Conservation (phyloP, 2,888 invertebrate genomes). For the Drosophila gaucha region DNA sequence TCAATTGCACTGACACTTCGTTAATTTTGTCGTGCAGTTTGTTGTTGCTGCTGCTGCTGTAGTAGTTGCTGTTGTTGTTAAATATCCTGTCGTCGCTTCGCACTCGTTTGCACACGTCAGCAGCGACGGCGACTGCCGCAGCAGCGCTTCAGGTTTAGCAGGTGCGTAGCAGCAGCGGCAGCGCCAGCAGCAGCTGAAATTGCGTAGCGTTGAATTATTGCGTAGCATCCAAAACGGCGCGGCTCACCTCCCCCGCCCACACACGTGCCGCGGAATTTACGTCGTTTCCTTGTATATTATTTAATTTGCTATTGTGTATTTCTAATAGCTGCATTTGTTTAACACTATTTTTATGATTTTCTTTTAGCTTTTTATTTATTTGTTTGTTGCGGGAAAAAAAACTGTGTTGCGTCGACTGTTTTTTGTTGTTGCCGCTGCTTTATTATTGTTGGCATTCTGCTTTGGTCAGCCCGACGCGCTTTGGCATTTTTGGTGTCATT, state of each 20-base stretch:
- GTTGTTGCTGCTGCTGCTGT: conserved; percentile 31
- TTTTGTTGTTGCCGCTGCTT: conserved; percentile 63
- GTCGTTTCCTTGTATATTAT: conserved; percentile 17
- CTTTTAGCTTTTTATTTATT: conserved; percentile 7
- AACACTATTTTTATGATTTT: conserved; percentile 1
- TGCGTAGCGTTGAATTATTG: conserved; percentile 59
- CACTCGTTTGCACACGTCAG: conserved; percentile 75
- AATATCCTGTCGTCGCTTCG: conserved; percentile 67
- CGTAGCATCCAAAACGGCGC: conserved; percentile 49
- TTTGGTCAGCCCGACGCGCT: conserved; percentile 36
- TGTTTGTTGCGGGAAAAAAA: conserved; percentile 31
- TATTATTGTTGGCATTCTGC: conserved; percentile 62
- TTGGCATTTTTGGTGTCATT: conserved; percentile 27
- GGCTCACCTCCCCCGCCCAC: conserved; percentile 47
- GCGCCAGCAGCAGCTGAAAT: conserved; percentile 49
- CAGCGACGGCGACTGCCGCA: conserved; percentile 37
- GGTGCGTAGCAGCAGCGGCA: conserved; percentile 38
- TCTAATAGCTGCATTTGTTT: background rate
- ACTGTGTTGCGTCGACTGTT: conserved; percentile 42
- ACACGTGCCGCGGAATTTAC: conserved; percentile 58
- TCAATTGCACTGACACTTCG: conserved; percentile 73
- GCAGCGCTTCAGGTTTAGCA: conserved; percentile 50
- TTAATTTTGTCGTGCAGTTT: conserved; percentile 67
- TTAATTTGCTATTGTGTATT: background rate
- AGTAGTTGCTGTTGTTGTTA: conserved; percentile 28